Conservation (phyloP, 1,140 invertebrate genomes). For the Melitaea cinxia region DNA sequence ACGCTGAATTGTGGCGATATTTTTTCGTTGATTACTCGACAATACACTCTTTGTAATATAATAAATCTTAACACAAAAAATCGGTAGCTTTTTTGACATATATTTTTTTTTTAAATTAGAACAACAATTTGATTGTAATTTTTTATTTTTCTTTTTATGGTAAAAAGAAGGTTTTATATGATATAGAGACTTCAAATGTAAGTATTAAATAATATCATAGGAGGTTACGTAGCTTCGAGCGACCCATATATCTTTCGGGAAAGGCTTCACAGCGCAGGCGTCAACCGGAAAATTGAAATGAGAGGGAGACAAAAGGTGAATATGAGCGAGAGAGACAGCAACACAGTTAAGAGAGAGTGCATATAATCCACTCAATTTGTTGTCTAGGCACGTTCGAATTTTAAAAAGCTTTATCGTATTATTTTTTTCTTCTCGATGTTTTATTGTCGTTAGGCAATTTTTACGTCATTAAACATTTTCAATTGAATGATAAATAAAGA, state of each 20-base stretch:
- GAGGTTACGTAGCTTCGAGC: constrained; percentile 69
- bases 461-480: background rate
- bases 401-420: constrained; percentile 44
- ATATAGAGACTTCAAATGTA: background rate
- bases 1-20: constrained; percentile 6
- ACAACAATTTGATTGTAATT: no score
- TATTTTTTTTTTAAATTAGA: no score
- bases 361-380: constrained; percentile 72
- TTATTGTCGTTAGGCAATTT: background rate
- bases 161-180: background rate
- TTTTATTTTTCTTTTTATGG: no score
- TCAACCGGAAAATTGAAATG: constrained; percentile 57
- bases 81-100: no score
- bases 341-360: constrained; percentile 54
- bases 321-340: constrained; percentile 47
- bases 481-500: no score
- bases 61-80: background rate
- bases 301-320: constrained; percentile 38
- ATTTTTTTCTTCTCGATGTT: constrained; percentile 9
- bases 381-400: constrained; percentile 69
- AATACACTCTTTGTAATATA: background rate
- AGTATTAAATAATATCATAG: constrained; percentile 3
- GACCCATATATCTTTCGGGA: constrained; percentile 60
- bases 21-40: background rate
- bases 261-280: constrained; percentile 64